Conservation (phyloP, 2,888 invertebrate genomes). For the Napeogenes sylphis region DNA sequence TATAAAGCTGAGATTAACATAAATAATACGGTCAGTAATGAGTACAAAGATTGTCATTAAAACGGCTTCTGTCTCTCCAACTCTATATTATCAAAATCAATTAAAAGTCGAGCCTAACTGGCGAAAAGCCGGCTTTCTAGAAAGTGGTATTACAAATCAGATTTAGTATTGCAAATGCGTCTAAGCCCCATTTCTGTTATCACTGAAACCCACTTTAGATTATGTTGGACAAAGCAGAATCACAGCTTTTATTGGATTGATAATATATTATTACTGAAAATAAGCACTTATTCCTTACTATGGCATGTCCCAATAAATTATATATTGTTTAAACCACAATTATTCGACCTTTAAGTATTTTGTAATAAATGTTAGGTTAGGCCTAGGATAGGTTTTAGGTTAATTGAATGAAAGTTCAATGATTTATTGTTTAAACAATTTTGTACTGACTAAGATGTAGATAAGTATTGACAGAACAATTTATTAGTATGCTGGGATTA, state of each 20-base stretch:
- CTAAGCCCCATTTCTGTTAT: constrained; percentile 41
- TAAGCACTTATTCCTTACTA: too few species aligned
- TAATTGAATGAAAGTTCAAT: constrained; percentile 4
- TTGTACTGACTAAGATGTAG: constrained; percentile 28
- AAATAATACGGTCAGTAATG: background rate
- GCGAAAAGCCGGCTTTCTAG: constrained; percentile 30
- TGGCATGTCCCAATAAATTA: too few species aligned
- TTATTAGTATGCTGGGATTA: constrained; percentile 44
- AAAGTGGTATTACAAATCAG: constrained; percentile 34
- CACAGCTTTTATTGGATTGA: background rate
- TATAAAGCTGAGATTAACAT: background rate
- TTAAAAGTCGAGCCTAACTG: constrained; percentile 12
- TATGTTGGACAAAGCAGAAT: constrained; percentile 37
- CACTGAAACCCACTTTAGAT: constrained; percentile 64
- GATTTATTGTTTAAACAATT: constrained; percentile 17
- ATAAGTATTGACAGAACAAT: constrained; percentile 30
- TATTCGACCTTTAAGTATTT: background rate
- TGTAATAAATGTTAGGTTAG: constrained; percentile 1
- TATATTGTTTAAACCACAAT: background rate
- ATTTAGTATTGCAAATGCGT: constrained; percentile 47
- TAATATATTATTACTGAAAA: background rate
- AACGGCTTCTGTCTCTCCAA: background rate
- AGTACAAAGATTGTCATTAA: background rate
- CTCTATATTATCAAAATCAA: background rate
- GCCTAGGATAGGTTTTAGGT: background rate